A percentile compares a stretch with the other conserved stretches of the same genome.
phyloP scores from a whole-genome alignment of 2,888 invertebrate species.

The Aphodius granarius region DNA sequence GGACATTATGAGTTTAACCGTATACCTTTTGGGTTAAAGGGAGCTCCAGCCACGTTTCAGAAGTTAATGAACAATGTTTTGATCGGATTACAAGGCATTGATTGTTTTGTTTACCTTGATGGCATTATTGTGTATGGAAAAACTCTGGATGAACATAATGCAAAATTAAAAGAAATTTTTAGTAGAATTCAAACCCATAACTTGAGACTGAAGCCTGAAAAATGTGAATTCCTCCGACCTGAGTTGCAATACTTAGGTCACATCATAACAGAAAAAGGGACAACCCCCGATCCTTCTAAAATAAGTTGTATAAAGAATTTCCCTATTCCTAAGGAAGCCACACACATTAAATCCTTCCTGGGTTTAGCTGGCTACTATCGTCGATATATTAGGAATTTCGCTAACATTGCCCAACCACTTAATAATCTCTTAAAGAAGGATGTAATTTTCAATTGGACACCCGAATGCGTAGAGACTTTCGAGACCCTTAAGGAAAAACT shows the following conservation, averaged over 20 bases:
- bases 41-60: slow-evolving; percentile 41
- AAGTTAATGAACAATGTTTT: slow-evolving; percentile 40
- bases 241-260: slow-evolving; percentile 34
- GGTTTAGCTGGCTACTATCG: slow-evolving; percentile 44
- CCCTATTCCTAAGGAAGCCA: slow-evolving; percentile 29
- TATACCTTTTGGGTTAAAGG: slow-evolving; percentile 41
- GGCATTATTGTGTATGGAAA: slow-evolving; percentile 42
- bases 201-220: slow-evolving; percentile 11
- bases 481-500: slow-evolving; percentile 28
- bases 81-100: slow-evolving; percentile 34
- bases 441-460: background rate
- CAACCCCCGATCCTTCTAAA: slow-evolving; percentile 35
- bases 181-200: slow-evolving; percentile 5
- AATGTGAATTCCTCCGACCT: slow-evolving; percentile 10
- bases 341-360: slow-evolving; percentile 37
- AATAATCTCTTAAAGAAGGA: slow-evolving; percentile 2
- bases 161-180: slow-evolving; percentile 21
- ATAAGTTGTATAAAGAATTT: slow-evolving; percentile 31
- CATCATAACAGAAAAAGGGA: slow-evolving; percentile 37
- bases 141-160: slow-evolving; percentile 36
- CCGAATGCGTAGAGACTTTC: slow-evolving; percentile 25
- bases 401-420: slow-evolving; percentile 2
- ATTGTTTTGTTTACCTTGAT: slow-evolving; percentile 45
- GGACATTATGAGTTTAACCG: slow-evolving; percentile 37
- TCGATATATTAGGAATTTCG: slow-evolving; percentile 40